Percentiles rank a stretch among this genome's conserved stretches.
phyloP scores from a whole-genome alignment of 1,140 invertebrate species.

The Trichonephila inaurata region DNA sequence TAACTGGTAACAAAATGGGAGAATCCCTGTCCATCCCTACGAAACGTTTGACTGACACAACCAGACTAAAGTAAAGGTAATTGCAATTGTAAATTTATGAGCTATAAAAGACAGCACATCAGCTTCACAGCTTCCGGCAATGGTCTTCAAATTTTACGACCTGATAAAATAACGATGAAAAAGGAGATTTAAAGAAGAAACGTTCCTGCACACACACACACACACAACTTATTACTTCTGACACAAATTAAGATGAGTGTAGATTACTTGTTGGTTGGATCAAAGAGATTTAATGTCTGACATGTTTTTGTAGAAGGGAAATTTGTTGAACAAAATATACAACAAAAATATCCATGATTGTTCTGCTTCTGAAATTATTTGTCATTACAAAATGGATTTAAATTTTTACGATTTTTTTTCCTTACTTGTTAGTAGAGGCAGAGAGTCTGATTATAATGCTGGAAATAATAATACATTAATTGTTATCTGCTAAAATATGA shows the following conservation, averaged over 20 bases:
- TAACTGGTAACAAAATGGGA: background rate
- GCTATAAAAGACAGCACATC: background rate
- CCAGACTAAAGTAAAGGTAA: background rate
- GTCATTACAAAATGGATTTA: no score
- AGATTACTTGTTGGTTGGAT: constrained; percentile 8
- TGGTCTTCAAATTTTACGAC: constrained; percentile 25
- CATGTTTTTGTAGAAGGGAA: background rate
- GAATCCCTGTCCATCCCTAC: background rate
- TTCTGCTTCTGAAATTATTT: background rate
- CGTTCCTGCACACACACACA: no score
- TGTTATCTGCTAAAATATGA: no score
- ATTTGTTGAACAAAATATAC: background rate
- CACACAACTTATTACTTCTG: constrained; percentile 7
- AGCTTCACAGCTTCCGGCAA: background rate
- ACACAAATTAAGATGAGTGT: constrained; percentile 33
- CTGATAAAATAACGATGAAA: constrained; percentile 22
- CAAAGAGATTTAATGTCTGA: background rate
- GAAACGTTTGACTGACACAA: background rate
- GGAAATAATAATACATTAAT: no score
- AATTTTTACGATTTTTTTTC: no score
- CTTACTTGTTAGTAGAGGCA: no score
- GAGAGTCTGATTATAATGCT: no score
- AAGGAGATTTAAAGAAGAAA: constrained; percentile 5
- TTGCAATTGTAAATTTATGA: constrained; percentile 35
- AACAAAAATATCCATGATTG: background rate